These are phyloP conservation scores for Timema podura DNA, from an alignment of 2,888 invertebrate species.

Conservation along the genomic window DNA sequence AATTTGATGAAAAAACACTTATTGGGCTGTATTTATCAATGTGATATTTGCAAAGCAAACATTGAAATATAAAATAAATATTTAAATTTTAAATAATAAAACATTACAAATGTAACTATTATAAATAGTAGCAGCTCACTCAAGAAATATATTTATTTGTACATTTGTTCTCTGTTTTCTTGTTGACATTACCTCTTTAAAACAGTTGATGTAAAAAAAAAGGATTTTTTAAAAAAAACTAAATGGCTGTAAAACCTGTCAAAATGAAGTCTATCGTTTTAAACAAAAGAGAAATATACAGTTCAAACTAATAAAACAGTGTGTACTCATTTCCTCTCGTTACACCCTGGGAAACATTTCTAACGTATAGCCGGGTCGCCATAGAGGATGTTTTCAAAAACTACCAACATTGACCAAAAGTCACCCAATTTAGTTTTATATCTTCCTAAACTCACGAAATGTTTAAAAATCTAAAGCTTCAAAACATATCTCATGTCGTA, in stretches of 20 bases:
- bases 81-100: no score
- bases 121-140: conserved; percentile 26
- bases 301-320: neutral
- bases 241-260: conserved; percentile 34
- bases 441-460: no score
- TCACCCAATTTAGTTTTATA: no score
- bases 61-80: conserved; percentile 22
- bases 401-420: no score
- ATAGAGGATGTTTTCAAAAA: no score
- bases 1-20: conserved; percentile 34
- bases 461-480: no score
- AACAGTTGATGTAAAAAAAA: conserved; percentile 43
- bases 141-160: conserved; percentile 43
- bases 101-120: conserved; percentile 26
- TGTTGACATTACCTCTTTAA: no score
- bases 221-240: conserved; percentile 40
- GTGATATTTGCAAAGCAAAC: conserved; percentile 43
- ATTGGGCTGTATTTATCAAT: conserved; percentile 49
- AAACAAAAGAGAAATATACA: conserved; percentile 41
- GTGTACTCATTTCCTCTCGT: neutral
- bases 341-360: no score
- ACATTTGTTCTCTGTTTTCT: conserved; percentile 43
- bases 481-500: no score
- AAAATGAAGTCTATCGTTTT: conserved; percentile 29
- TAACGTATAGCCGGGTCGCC: no score